Percentiles rank a stretch among this genome's conserved stretches.
phyloP scores from a whole-genome alignment of 2,113 vertebrate species.

The Eurystomus gularis region DNA sequence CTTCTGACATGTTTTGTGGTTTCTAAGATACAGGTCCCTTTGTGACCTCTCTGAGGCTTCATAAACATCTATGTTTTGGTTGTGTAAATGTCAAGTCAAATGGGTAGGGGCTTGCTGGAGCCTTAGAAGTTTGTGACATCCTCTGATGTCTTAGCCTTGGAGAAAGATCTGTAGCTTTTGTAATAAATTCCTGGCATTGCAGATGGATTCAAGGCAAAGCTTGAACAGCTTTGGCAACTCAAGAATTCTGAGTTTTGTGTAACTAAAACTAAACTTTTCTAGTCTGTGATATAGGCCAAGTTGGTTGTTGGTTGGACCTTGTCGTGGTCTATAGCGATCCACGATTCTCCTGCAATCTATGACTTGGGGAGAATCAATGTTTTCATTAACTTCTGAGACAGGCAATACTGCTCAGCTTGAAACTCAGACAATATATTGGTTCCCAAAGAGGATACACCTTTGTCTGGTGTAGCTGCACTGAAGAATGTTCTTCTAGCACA shows the following conservation, averaged over 20 bases:
- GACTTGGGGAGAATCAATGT: neutral
- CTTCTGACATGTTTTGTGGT: neutral
- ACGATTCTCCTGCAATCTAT: neutral
- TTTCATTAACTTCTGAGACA: neutral
- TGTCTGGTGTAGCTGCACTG: neutral
- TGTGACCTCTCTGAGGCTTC: neutral
- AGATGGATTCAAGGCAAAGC: neutral
- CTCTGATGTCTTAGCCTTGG: neutral
- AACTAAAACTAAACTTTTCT: neutral
- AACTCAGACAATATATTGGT: neutral
- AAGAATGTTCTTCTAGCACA: neutral
- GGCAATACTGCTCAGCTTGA: neutral
- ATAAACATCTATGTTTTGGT: neutral
- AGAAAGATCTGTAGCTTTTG: neutral
- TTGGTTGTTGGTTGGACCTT: too few species aligned
- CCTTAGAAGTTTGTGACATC: neutral
- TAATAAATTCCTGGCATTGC: neutral
- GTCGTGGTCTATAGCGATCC: neutral
- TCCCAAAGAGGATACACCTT: neutral
- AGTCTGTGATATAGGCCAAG: fast-evolving
- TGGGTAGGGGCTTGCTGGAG: neutral
- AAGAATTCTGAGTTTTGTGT: neutral
- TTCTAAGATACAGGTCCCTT: neutral
- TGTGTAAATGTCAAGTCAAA: neutral
- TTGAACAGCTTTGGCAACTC: neutral